phyloP scores from a whole-genome alignment of 2,888 invertebrate genomes.

The Nectonema munidae region DNA sequence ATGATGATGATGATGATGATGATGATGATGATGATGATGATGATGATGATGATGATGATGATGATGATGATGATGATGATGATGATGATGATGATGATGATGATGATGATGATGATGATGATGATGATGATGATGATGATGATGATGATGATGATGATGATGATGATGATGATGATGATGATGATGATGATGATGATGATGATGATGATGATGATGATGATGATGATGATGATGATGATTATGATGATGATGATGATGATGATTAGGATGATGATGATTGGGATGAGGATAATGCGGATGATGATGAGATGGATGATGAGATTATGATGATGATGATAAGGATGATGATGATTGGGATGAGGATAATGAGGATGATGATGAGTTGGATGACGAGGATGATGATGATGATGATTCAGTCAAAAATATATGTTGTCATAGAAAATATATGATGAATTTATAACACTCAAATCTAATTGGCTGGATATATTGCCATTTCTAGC shows the following conservation, averaged over 20 bases:
- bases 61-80: constrained; percentile 17
- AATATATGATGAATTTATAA: too few relatives aligned
- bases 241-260: too few relatives aligned
- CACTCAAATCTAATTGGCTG: too few relatives aligned
- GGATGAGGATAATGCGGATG: too few relatives aligned
- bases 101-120: constrained; percentile 15
- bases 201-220: constrained; percentile 15
- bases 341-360: constrained; percentile 17
- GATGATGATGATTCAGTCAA: constrained; percentile 2
- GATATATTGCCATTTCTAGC: too few relatives aligned
- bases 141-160: constrained; percentile 16
- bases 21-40: constrained; percentile 15
- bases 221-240: too few relatives aligned
- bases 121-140: constrained; percentile 14
- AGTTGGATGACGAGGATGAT: constrained; percentile 9
- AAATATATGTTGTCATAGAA: too few relatives aligned
- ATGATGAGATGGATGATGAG: constrained; percentile 9
- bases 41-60: constrained; percentile 15
- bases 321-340: constrained; percentile 17
- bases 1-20: constrained; percentile 16
- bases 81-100: constrained; percentile 17
- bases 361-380: constrained; percentile 16
- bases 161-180: constrained; percentile 17
- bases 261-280: too few relatives aligned
- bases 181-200: constrained; percentile 16